These are phyloP conservation scores for Alligator mississippiensis DNA, from an alignment of 2,113 vertebrate species.

Conservation along the genomic window DNA sequence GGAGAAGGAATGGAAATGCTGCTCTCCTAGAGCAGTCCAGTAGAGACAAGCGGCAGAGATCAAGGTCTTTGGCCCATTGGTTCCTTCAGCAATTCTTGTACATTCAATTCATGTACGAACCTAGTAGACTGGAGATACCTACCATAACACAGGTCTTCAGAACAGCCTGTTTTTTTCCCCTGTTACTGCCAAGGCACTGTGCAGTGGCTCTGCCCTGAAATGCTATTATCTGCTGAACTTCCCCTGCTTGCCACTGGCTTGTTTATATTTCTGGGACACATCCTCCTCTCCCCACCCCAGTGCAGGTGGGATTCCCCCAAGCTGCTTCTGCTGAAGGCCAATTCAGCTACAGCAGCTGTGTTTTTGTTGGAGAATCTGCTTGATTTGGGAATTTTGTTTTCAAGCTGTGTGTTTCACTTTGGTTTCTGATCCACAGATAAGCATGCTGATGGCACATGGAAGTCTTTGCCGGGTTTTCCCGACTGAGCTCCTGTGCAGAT, in stretches of 20 bases:
- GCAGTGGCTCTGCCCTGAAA: background rate
- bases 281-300: background rate
- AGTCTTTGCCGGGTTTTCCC: slow-evolving; percentile 34
- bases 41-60: background rate
- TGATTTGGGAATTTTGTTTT: slow-evolving; percentile 3
- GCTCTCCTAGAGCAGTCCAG: background rate
- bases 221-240: background rate
- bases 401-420: background rate
- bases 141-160: no score
- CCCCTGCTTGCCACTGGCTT: background rate
- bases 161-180: no score
- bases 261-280: background rate
- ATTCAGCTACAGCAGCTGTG: slow-evolving; percentile 1
- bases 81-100: no score
- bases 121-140: no score
- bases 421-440: slow-evolving; percentile 6
- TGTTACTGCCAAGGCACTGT: background rate
- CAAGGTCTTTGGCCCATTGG: no score
- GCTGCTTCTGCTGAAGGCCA: background rate
- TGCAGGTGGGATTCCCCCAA: slow-evolving; percentile 3
- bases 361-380: background rate
- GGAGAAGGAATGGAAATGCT: no score
- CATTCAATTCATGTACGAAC: no score
- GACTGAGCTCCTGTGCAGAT: slow-evolving; percentile 22
- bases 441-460: background rate